Evolutionary conservation across 2,113 vertebrate genomes (phyloP).

Genomic region (Emydocephalus ijimae): DNA sequence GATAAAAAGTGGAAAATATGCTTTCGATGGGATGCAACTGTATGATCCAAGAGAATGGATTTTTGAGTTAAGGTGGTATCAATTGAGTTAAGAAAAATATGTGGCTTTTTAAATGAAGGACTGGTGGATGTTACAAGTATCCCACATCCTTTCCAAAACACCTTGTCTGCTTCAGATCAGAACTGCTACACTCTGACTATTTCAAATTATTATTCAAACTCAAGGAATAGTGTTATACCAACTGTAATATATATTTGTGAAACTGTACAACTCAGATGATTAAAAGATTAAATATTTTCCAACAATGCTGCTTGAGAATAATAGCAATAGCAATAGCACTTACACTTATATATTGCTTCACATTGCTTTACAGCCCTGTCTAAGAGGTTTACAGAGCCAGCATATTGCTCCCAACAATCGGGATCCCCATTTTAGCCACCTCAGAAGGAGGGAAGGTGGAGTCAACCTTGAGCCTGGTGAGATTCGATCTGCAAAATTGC

Average conservation of each 20-base stretch:
- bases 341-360: no score
- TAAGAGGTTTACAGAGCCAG: no score
- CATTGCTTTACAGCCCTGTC: no score
- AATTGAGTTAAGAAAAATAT: neutral
- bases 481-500: no score
- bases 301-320: neutral
- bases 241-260: neutral
- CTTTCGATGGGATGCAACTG: neutral
- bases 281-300: neutral
- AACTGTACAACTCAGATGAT: neutral
- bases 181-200: neutral
- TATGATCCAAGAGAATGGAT: neutral
- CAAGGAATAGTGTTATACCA: neutral
- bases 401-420: no score
- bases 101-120: neutral
- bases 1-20: neutral
- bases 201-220: neutral
- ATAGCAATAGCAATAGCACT: neutral
- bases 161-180: neutral
- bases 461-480: no score
- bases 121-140: neutral
- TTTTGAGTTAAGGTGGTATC: neutral
- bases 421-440: no score
- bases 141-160: neutral
- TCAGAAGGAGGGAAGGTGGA: no score